Evolutionary conservation across 2,113 vertebrate species (phyloP).

Genomic region (Lophochroa leadbeateri): DNA sequence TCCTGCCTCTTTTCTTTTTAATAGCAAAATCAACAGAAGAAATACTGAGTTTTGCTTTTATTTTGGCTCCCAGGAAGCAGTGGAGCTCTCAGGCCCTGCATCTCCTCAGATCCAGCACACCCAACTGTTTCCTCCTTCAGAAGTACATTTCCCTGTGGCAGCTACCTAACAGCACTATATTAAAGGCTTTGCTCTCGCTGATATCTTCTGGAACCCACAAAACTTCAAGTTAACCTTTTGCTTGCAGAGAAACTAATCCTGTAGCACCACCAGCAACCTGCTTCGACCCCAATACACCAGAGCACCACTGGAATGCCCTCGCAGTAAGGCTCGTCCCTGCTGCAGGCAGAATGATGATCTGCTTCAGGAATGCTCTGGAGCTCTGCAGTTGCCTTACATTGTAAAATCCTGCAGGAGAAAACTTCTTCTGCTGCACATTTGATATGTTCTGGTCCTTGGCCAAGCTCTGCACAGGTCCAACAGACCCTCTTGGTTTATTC

Average conservation of each 20-base stretch:
- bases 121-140: neutral
- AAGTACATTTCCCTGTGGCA: neutral
- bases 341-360: neutral
- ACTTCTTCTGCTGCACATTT: neutral
- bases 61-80: neutral
- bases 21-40: neutral
- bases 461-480: neutral
- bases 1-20: neutral
- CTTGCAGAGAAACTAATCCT: neutral
- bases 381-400: neutral
- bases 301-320: neutral
- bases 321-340: neutral
- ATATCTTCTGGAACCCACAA: neutral
- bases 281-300: neutral
- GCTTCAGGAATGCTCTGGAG: neutral
- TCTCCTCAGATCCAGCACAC: neutral
- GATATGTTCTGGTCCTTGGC: neutral
- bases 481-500: neutral
- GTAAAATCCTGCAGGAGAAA: neutral
- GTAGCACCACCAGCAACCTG: neutral
- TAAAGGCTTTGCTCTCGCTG: neutral
- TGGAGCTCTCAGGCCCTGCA: neutral
- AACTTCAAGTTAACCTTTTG: slow-evolving; percentile 20
- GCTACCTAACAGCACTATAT: neutral
- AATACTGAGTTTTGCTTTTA: neutral